These are phyloP conservation scores for Trachymyrmex septentrionalis DNA, from an alignment of 1,140 invertebrate genomes.

Conservation along the genomic window DNA sequence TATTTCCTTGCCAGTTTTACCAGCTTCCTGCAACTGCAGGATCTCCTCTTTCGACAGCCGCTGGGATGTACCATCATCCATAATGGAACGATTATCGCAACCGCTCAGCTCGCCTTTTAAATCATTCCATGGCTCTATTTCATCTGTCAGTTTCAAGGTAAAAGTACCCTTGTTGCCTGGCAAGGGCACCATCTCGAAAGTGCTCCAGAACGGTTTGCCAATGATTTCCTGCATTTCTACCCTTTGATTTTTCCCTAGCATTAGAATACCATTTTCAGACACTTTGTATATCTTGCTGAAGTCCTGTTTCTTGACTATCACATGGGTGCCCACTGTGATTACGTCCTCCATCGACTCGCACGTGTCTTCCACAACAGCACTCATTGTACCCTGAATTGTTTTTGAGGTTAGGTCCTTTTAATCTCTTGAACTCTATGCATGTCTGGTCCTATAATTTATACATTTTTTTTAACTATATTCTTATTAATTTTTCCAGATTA, in stretches of 20 bases:
- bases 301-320: constrained; percentile 91
- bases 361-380: constrained; percentile 23
- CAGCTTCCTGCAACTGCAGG: constrained; percentile 90
- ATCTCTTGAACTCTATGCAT: background rate
- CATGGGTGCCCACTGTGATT: constrained; percentile 89
- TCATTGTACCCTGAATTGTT: background rate
- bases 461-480: background rate
- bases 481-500: background rate
- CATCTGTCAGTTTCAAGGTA: constrained; percentile 86
- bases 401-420: background rate
- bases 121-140: constrained; percentile 81
- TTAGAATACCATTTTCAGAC: constrained; percentile 88
- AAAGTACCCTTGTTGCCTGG: constrained; percentile 88
- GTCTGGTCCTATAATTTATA: background rate
- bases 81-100: constrained; percentile 94
- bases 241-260: constrained; percentile 89
- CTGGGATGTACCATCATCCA: constrained; percentile 95
- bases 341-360: constrained; percentile 72
- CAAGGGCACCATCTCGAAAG: constrained; percentile 92
- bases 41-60: constrained; percentile 94
- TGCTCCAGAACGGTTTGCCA: constrained; percentile 92
- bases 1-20: constrained; percentile 93
- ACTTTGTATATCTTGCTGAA: constrained; percentile 93
- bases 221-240: constrained; percentile 90
- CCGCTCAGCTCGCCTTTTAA: constrained; percentile 86